Evolutionary conservation across 2,888 invertebrate genomes (phyloP).

Genomic region (Heliothis peltigera): DNA sequence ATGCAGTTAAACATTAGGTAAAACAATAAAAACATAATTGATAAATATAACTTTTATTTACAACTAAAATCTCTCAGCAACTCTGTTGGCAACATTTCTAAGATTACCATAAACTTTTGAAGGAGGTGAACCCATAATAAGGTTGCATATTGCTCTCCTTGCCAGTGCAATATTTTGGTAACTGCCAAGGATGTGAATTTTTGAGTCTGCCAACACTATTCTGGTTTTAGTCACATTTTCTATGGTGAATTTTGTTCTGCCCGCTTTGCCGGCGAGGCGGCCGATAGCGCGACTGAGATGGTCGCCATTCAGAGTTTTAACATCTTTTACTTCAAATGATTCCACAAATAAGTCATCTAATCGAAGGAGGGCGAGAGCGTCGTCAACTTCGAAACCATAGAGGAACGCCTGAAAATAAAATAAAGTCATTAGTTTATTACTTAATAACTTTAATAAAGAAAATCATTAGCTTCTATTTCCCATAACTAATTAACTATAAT

Average conservation of each 20-base stretch:
- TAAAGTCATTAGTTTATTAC: too few relatives aligned
- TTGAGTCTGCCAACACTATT: conserved; percentile 98
- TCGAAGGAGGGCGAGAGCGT: conserved; percentile 97
- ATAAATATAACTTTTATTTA: conserved; percentile 75
- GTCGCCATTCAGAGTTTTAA: conserved; percentile 98
- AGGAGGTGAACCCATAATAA: conserved; percentile 99
- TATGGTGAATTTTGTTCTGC: conserved; percentile 99
- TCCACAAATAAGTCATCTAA: conserved; percentile 99
- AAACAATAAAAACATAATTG: conserved; percentile 36
- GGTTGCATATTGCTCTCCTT: conserved; percentile 97
- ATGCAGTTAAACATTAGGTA: conserved; percentile 2
- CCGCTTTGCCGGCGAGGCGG: conserved; percentile 99
- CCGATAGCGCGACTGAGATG: conserved; percentile 98
- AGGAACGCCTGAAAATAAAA: conserved; percentile 93
- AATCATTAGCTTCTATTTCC: too few relatives aligned
- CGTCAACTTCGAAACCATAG: conserved; percentile 98
- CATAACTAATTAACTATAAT: too few relatives aligned
- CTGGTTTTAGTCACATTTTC: conserved; percentile 99
- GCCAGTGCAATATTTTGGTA: conserved; percentile 99
- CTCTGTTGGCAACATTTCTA: conserved; percentile 95
- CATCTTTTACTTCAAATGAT: conserved; percentile 98
- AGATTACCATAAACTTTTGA: conserved; percentile 99
- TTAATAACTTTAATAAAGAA: too few relatives aligned
- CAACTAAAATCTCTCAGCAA: conserved; percentile 93
- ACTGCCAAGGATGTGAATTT: conserved; percentile 99